Conservation (phyloP, 2,888 invertebrate genomes). For the Mylabris sibirica region DNA sequence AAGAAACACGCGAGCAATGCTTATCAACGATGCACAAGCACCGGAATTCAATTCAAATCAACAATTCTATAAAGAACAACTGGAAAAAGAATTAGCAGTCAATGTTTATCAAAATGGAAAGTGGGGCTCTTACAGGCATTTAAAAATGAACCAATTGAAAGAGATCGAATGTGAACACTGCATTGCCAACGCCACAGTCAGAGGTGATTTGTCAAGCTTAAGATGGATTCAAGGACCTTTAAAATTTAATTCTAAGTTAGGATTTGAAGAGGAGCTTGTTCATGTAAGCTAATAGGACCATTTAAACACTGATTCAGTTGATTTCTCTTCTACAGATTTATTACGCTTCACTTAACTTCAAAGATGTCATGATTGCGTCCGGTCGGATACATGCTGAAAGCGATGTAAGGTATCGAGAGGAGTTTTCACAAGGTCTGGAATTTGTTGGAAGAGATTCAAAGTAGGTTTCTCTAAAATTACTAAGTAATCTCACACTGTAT, state of each 20-base stretch:
- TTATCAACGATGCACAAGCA: constrained; percentile 67
- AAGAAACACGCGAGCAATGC: constrained; percentile 59
- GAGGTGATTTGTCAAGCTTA: constrained; percentile 93
- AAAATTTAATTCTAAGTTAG: constrained; percentile 52
- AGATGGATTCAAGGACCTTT: constrained; percentile 92
- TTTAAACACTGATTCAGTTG: too few relatives aligned
- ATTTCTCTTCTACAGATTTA: constrained; percentile 57
- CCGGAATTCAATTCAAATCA: constrained; percentile 68
- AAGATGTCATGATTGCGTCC: constrained; percentile 91
- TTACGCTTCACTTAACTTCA: constrained; percentile 88
- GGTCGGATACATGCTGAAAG: constrained; percentile 59
- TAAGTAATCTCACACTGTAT: background rate
- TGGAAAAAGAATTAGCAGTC: constrained; percentile 76
- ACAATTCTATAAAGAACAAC: constrained; percentile 69
- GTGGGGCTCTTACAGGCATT: constrained; percentile 79
- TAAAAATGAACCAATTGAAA: constrained; percentile 67
- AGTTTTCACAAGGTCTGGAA: constrained; percentile 82
- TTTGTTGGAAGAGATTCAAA: constrained; percentile 63
- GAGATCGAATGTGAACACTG: constrained; percentile 77
- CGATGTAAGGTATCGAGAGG: constrained; percentile 70
- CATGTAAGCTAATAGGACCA: constrained; percentile 21
- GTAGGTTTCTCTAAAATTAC: constrained; percentile 22
- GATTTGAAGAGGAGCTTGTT: constrained; percentile 23
- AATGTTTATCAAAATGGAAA: constrained; percentile 74
- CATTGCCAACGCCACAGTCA: constrained; percentile 89